These are phyloP conservation scores for Hydrozoanthus gracilis DNA, from an alignment of 92 coral and sea anemone species.

Conservation along the genomic window DNA sequence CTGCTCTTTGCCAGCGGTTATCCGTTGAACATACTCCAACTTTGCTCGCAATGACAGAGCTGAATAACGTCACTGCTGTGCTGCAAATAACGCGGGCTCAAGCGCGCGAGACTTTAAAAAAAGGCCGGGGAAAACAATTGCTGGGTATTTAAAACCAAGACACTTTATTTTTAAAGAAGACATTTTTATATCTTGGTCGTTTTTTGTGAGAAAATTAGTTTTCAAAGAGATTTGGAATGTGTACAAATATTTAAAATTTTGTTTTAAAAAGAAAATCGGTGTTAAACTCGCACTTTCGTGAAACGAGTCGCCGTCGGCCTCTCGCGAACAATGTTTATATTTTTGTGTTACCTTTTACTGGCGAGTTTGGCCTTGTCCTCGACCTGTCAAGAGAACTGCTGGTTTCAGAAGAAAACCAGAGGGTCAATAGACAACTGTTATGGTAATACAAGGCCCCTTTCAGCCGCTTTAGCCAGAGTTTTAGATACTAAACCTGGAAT, in stretches of 20 bases:
- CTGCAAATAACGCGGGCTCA: background rate
- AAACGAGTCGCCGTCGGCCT: background rate
- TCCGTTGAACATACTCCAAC: background rate
- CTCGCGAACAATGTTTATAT: background rate
- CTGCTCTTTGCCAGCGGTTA: constrained; percentile 12
- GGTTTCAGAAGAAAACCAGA: background rate
- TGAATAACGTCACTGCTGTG: background rate
- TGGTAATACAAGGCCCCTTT: constrained; percentile 2
- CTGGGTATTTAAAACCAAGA: constrained; percentile 1
- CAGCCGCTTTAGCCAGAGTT: constrained; percentile 11
- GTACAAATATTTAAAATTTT: background rate
- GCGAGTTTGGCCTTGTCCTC: too few species aligned
- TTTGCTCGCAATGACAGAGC: background rate
- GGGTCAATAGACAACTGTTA: too few species aligned
- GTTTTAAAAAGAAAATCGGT: background rate
- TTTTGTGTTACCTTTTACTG: too few species aligned
- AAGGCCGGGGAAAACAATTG: constrained; percentile 3
- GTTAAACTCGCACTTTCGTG: background rate
- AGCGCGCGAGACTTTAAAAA: constrained; percentile 4
- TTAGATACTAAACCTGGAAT: background rate
- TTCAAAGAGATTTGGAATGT: background rate
- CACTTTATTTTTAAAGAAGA: background rate
- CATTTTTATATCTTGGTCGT: background rate
- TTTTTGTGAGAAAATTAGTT: background rate
- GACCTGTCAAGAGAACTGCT: background rate